Evolutionary conservation across 2,113 vertebrate genomes (phyloP).

Genomic region (Columbina picui): DNA sequence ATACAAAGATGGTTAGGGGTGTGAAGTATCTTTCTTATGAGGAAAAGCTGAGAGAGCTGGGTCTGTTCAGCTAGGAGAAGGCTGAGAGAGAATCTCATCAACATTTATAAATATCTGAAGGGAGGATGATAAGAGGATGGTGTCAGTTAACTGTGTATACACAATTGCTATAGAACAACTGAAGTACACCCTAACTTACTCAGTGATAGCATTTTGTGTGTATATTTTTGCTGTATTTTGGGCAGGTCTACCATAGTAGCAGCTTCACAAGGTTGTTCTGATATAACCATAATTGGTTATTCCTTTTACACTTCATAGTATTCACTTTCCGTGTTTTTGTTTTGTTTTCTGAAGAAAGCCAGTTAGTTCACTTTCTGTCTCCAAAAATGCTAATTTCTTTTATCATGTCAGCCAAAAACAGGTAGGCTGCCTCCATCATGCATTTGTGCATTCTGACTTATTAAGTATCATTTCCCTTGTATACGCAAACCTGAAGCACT

Average conservation of each 20-base stretch:
- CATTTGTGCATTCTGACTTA: neutral
- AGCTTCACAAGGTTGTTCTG: neutral
- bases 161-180: neutral
- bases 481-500: neutral
- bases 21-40: too few relatives aligned
- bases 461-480: neutral
- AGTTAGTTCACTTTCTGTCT: neutral
- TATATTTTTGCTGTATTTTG: neutral
- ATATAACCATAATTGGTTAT: neutral
- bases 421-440: neutral
- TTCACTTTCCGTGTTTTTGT: neutral
- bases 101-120: too few relatives aligned
- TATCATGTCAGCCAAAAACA: neutral
- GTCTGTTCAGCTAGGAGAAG: too few relatives aligned
- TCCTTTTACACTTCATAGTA: neutral
- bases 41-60: too few relatives aligned
- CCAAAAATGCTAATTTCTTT: neutral
- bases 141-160: neutral
- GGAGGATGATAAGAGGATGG: too few relatives aligned
- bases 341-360: neutral
- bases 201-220: fast-evolving
- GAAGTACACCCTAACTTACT: neutral
- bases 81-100: too few relatives aligned
- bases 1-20: too few relatives aligned
- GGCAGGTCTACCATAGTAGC: neutral